phyloP scores from a whole-genome alignment of 2,888 invertebrate species.

The Trissonchulus sp. region DNA sequence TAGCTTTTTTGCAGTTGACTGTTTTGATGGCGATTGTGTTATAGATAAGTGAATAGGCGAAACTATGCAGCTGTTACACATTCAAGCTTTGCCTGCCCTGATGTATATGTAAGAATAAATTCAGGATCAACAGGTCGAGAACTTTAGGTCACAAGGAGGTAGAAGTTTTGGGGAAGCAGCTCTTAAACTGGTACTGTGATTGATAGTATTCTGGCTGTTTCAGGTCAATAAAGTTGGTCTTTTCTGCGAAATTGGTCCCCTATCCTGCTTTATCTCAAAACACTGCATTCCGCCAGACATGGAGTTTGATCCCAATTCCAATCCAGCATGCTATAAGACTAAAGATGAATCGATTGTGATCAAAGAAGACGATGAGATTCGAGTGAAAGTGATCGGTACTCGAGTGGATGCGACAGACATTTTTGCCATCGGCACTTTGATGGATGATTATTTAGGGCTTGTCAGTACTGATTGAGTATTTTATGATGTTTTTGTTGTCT shows the following conservation, averaged over 20 bases:
- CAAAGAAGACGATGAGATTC: constrained; percentile 85
- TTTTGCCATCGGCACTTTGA: constrained; percentile 97
- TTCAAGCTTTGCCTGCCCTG: too few species aligned
- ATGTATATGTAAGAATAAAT: too few species aligned
- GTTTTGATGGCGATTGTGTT: too few species aligned
- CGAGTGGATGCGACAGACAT: constrained; percentile 98
- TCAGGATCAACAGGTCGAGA: too few species aligned
- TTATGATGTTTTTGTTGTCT: too few species aligned
- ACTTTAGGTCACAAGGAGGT: too few species aligned
- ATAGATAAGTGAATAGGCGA: too few species aligned
- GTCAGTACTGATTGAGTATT: constrained; percentile 45
- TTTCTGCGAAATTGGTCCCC: constrained; percentile 97
- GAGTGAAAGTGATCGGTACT: constrained; percentile 96
- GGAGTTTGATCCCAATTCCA: constrained; percentile 97
- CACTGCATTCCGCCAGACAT: constrained; percentile 94
- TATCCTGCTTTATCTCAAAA: constrained; percentile 93
- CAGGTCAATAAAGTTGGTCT: constrained; percentile 73
- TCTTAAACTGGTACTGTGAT: too few species aligned
- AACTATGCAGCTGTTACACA: too few species aligned
- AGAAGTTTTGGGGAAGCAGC: too few species aligned
- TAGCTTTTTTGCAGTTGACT: too few species aligned
- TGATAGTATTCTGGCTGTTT: too few species aligned
- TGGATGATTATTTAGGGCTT: constrained; percentile 91
- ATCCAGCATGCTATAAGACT: constrained; percentile 89
- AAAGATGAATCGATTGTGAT: constrained; percentile 51